A percentile compares a stretch with the other conserved stretches of the same genome.
These are phyloP conservation scores for Notospermus geniculatus DNA, from an alignment of 1,140 invertebrate genomes.

Conservation along the genomic window DNA sequence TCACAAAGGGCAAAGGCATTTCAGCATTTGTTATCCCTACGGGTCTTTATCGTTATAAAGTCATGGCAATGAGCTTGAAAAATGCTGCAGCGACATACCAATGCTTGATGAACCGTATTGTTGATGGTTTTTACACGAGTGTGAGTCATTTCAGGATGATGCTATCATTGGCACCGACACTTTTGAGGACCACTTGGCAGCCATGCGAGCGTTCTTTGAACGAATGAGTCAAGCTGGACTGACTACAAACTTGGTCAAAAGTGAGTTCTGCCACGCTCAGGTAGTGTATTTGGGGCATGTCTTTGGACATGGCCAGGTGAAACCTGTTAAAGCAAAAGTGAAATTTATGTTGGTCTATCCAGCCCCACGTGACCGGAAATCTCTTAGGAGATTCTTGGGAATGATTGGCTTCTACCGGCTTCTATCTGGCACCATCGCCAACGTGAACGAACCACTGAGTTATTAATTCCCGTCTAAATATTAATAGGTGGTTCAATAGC, in stretches of 20 bases:
- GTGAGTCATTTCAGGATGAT: no score
- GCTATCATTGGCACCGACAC: no score
- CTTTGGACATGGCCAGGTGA: constrained; percentile 17
- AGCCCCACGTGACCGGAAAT: constrained; percentile 28
- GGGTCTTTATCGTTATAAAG: constrained; percentile 48
- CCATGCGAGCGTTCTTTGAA: no score
- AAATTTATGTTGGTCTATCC: constrained; percentile 20
- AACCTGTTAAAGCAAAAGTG: constrained; percentile 25
- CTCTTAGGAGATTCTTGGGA: constrained; percentile 38
- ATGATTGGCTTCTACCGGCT: constrained; percentile 26
- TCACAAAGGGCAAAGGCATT: constrained; percentile 19
- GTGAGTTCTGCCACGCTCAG: no score
- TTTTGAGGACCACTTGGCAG: no score
- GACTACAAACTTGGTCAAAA: no score
- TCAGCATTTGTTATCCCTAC: constrained; percentile 27
- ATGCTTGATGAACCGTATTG: constrained; percentile 51
- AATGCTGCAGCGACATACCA: constrained; percentile 57
- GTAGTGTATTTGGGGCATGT: constrained; percentile 23
- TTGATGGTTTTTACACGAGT: no score
- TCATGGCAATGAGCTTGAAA: constrained; percentile 56
- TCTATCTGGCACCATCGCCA: no score
- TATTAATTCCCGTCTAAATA: no score
- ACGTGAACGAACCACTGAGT: no score
- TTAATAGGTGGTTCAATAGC: no score
- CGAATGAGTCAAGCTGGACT: no score